A percentile compares a stretch with the other conserved stretches of the same genome.
phyloP scores from a whole-genome alignment of 2,797 vertebrate genomes.

The Pipistrellus pygmaeus region DNA sequence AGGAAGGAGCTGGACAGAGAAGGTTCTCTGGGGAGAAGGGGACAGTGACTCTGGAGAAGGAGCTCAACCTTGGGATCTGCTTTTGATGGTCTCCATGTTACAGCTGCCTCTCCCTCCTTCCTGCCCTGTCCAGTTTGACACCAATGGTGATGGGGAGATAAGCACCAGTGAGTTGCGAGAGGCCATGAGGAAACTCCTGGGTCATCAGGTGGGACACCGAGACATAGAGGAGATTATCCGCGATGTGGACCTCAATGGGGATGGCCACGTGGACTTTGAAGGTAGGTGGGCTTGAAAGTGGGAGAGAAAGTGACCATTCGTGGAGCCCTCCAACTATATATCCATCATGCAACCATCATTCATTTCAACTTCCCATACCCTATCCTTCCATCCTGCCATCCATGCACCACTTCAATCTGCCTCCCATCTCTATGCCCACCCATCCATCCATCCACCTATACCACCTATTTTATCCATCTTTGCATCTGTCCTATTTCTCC shows the following conservation, averaged over 20 bases:
- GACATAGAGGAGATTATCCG: slow-evolving; percentile 98
- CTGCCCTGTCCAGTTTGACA: slow-evolving; percentile 93
- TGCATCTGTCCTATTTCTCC: background rate
- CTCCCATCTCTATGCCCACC: background rate
- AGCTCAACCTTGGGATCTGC: background rate
- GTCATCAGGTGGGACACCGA: slow-evolving; percentile 97
- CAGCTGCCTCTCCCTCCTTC: background rate
- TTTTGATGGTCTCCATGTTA: background rate
- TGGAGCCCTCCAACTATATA: background rate
- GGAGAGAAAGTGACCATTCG: background rate
- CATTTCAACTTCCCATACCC: too few species aligned
- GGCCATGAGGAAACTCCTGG: slow-evolving; percentile 98
- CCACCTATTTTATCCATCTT: background rate
- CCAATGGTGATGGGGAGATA: slow-evolving; percentile 98
- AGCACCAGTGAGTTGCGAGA: slow-evolving; percentile 97
- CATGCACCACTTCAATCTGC: too few species aligned
- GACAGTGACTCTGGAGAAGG: background rate
- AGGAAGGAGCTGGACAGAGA: slow-evolving; percentile 11
- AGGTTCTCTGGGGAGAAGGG: background rate
- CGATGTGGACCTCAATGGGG: slow-evolving; percentile 98
- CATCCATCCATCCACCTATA: background rate
- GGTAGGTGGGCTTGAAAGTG: slow-evolving; percentile 86
- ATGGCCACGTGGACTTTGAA: slow-evolving; percentile 99
- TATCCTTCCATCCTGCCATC: background rate
- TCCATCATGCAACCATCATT: background rate